Conservation (phyloP, 2,113 vertebrate genomes). For the Notechis scutatus region DNA sequence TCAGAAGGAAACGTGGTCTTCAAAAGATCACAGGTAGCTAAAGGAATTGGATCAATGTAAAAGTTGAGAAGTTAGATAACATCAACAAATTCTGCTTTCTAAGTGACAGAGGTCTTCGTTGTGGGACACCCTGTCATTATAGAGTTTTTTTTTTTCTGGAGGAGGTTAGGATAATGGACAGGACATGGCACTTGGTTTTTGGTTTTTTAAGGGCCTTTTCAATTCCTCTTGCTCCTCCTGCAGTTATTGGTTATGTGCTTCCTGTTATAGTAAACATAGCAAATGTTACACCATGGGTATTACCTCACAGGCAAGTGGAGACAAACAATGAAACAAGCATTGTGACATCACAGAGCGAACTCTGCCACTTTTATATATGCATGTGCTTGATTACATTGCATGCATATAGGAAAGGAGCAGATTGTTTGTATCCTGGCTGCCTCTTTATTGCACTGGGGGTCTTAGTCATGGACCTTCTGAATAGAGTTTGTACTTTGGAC, state of each 20-base stretch:
- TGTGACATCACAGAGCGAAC: not conserved
- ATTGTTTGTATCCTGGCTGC: not conserved
- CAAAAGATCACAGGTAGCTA: not conserved
- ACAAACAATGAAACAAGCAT: not conserved
- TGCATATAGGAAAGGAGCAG: not conserved
- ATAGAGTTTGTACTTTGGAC: not conserved
- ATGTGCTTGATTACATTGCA: not conserved
- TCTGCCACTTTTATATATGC: not conserved
- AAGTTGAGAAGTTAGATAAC: not conserved
- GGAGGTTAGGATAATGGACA: not conserved
- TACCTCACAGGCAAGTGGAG: not conserved
- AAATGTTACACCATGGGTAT: not conserved
- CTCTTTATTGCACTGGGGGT: not conserved
- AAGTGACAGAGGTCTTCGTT: not conserved
- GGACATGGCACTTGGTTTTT: not conserved
- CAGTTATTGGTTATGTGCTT: not conserved
- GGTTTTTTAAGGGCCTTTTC: not conserved
- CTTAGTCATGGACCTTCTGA: not conserved
- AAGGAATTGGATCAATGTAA: not conserved
- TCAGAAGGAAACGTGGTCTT: not conserved
- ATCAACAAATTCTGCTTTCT: not conserved
- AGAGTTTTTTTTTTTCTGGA: not conserved
- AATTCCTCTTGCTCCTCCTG: not conserved
- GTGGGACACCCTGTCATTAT: not conserved
- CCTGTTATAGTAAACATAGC: not conserved